These are phyloP conservation scores for Lycorma delicatula DNA, from an alignment of 1,140 invertebrate species.

Conservation along the genomic window DNA sequence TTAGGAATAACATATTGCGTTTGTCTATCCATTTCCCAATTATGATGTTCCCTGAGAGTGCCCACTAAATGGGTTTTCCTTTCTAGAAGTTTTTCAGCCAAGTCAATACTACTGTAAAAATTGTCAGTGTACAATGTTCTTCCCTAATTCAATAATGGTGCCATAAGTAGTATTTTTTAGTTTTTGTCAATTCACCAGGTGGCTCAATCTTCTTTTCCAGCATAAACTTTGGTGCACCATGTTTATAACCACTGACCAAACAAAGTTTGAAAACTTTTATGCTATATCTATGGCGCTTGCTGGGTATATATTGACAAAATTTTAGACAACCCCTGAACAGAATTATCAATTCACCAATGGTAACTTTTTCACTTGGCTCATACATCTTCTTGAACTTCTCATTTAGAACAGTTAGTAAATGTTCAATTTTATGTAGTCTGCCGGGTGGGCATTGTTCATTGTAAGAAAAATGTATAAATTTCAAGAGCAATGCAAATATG, in stretches of 20 bases:
- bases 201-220: constrained; percentile 18
- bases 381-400: not conserved
- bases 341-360: constrained; percentile 37
- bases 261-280: constrained; percentile 36
- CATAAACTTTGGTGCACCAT: constrained; percentile 29
- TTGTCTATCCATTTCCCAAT: constrained; percentile 13
- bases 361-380: constrained; percentile 17
- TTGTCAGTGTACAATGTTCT: constrained; percentile 30
- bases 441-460: not conserved
- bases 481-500: constrained; percentile 11
- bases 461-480: constrained; percentile 10
- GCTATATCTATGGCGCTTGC: constrained; percentile 36
- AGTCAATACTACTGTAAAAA: constrained; percentile 25
- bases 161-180: constrained; percentile 20
- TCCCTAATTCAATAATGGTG: constrained; percentile 19
- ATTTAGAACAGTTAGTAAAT: not conserved
- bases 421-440: not conserved
- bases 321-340: constrained; percentile 35
- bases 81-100: constrained; percentile 22
- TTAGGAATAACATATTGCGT: constrained; percentile 6
- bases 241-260: constrained; percentile 27
- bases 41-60: constrained; percentile 13
- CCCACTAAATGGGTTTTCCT: constrained; percentile 20
- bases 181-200: constrained; percentile 10
- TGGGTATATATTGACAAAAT: constrained; percentile 39